phyloP scores from a whole-genome alignment of 1,140 invertebrate genomes.

The Cepaea nemoralis region DNA sequence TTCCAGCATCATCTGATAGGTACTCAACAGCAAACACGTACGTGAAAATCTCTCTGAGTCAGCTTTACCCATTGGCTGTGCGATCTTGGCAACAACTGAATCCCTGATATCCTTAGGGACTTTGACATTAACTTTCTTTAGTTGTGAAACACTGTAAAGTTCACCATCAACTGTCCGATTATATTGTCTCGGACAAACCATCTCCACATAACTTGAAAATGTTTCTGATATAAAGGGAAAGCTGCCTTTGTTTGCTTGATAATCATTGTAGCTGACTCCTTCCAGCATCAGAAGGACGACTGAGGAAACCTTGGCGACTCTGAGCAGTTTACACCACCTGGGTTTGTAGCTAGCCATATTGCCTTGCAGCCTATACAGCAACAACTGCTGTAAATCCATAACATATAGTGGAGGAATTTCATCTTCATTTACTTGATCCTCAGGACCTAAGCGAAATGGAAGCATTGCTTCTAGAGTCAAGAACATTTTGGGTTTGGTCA shows the following conservation, averaged over 20 bases:
- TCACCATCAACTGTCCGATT: constrained; percentile 82
- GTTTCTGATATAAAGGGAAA: constrained; percentile 74
- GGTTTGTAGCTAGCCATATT: constrained; percentile 76
- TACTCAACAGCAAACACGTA: constrained; percentile 79
- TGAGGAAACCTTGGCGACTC: constrained; percentile 79
- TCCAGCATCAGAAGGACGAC: constrained; percentile 84
- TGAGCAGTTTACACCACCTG: constrained; percentile 85
- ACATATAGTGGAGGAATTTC: constrained; percentile 82
- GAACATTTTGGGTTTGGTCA: constrained; percentile 51
- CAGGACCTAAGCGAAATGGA: constrained; percentile 21
- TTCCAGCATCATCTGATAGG: constrained; percentile 88
- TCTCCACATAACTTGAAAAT: constrained; percentile 76
- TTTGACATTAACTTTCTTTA: constrained; percentile 40
- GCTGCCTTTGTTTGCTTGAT: constrained; percentile 77
- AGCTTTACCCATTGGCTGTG: too few species aligned
- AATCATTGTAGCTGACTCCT: constrained; percentile 82
- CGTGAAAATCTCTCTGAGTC: too few species aligned
- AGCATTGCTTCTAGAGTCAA: constrained; percentile 56
- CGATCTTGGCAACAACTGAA: too few species aligned
- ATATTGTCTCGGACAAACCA: constrained; percentile 81
- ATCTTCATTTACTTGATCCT: constrained; percentile 21
- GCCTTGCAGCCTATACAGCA: constrained; percentile 83
- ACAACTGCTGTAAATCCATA: constrained; percentile 85
- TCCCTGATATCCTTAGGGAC: too few species aligned
- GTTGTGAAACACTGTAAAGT: constrained; percentile 80